phyloP scores from a whole-genome alignment of 2,797 vertebrate species.

The Cuniculus paca region DNA sequence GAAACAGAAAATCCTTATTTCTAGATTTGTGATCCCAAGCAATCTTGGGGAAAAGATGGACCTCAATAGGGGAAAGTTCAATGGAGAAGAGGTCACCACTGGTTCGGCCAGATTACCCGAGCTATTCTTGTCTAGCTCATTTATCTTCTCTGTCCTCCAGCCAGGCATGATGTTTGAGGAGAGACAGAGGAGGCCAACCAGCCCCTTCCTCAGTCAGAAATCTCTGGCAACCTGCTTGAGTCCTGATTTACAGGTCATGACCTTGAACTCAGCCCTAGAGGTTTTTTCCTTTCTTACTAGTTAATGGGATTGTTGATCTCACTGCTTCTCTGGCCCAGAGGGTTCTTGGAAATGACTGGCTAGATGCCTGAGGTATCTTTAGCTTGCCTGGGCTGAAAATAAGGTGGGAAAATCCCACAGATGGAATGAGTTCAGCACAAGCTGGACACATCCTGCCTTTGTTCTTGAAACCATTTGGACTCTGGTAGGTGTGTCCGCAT shows the following conservation, averaged over 20 bases:
- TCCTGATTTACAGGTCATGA: background rate
- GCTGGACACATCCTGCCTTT: background rate
- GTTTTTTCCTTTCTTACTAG: background rate
- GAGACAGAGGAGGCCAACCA: background rate
- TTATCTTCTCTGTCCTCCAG: conserved; percentile 7
- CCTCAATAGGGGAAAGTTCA: conserved; percentile 65
- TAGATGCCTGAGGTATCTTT: conserved; percentile 63
- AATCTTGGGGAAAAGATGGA: background rate
- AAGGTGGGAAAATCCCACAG: conserved; percentile 46
- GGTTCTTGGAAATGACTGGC: conserved; percentile 66
- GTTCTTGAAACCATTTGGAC: conserved; percentile 5
- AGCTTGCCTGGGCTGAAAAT: conserved; percentile 52
- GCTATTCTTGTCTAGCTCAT: conserved; percentile 49
- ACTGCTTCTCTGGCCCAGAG: background rate
- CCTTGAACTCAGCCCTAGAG: conserved; percentile 37
- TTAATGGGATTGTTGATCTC: conserved; percentile 19
- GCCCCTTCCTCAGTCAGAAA: conserved; percentile 21
- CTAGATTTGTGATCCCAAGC: conserved; percentile 10
- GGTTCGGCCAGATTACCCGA: background rate
- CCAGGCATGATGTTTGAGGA: background rate
- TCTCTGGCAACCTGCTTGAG: background rate
- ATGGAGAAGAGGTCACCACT: background rate
- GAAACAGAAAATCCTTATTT: conserved; percentile 27
- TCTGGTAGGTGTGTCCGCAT: background rate
- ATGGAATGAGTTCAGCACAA: conserved; percentile 43